A percentile compares a stretch with the other conserved stretches of the same genome.
phyloP scores from a whole-genome alignment of 2,113 vertebrate species.

The Lampris incognitus region DNA sequence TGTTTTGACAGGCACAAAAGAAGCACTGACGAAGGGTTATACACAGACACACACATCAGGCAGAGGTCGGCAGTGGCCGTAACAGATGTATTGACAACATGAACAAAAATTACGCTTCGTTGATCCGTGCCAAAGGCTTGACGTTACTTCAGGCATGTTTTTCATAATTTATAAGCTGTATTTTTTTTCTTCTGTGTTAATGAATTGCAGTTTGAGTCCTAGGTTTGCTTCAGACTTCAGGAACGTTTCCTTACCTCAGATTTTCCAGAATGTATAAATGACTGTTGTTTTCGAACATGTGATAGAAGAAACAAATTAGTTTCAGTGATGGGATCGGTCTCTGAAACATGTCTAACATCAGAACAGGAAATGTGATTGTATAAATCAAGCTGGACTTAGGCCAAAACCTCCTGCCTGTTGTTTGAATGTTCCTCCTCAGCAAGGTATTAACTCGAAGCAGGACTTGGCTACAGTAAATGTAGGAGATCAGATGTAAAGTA shows the following conservation, averaged over 20 bases:
- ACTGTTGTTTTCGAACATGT: conserved; percentile 44
- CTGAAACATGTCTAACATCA: neutral
- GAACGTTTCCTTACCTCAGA: conserved; percentile 31
- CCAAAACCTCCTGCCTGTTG: conserved; percentile 9
- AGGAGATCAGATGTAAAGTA: neutral
- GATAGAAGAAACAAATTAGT: conserved; percentile 35
- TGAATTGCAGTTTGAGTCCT: conserved; percentile 32
- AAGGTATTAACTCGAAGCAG: neutral
- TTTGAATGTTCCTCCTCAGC: conserved; percentile 25
- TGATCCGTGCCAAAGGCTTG: conserved; percentile 13
- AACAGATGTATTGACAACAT: conserved; percentile 10
- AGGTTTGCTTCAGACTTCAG: conserved; percentile 24
- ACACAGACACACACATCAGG: neutral
- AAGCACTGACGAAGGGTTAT: too few relatives aligned
- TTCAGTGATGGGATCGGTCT: neutral
- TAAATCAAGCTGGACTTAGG: conserved; percentile 5
- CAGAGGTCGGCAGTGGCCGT: too few relatives aligned
- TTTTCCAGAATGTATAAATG: conserved; percentile 34
- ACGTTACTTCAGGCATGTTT: conserved; percentile 14
- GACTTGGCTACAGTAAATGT: neutral
- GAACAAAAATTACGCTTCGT: conserved; percentile 11
- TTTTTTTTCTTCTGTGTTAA: conserved; percentile 18
- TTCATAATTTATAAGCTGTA: conserved; percentile 29
- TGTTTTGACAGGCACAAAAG: too few relatives aligned
- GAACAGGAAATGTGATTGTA: conserved; percentile 14